A percentile compares a stretch with the other conserved stretches of the same genome.
These are phyloP conservation scores for Andrena trimmerana DNA, from an alignment of 2,888 invertebrate genomes.

Conservation along the genomic window DNA sequence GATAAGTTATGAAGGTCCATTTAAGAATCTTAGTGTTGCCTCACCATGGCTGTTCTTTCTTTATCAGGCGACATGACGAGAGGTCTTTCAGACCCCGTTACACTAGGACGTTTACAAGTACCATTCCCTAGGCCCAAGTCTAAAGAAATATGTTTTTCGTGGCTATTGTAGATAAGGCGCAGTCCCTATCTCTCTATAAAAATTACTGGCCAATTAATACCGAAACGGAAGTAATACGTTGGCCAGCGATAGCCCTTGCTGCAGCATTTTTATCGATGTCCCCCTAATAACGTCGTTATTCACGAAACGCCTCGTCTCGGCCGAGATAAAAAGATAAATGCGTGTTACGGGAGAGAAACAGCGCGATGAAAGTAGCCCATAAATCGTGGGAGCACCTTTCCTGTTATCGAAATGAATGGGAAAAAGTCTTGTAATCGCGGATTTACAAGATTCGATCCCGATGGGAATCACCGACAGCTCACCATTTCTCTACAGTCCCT, in stretches of 20 bases:
- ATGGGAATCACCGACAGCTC: not conserved
- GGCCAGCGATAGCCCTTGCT: conserved; percentile 19
- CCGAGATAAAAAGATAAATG: conserved; percentile 40
- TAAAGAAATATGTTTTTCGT: not conserved
- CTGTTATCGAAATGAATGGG: conserved; percentile 24
- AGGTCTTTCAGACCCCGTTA: not conserved
- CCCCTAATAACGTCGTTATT: conserved; percentile 43
- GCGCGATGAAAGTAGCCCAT: conserved; percentile 15
- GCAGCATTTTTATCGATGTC: conserved; percentile 37
- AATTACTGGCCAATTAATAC: conserved; percentile 27
- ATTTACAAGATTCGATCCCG: conserved; percentile 27
- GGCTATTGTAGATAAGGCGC: not conserved
- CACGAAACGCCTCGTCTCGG: conserved; percentile 5
- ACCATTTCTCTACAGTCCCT: not conserved
- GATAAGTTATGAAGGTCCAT: not conserved
- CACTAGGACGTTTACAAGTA: not conserved
- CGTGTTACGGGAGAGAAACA: conserved; percentile 11
- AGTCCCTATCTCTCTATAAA: not conserved
- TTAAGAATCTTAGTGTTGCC: not conserved
- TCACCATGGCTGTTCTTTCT: not conserved
- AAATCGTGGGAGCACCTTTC: conserved; percentile 20
- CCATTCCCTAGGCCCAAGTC: no score
- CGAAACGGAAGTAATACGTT: conserved; percentile 27
- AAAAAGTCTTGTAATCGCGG: conserved; percentile 27
- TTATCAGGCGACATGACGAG: conserved; percentile 2